Conservation (phyloP, 1,140 invertebrate genomes). For the Ridgeia piscesae region DNA sequence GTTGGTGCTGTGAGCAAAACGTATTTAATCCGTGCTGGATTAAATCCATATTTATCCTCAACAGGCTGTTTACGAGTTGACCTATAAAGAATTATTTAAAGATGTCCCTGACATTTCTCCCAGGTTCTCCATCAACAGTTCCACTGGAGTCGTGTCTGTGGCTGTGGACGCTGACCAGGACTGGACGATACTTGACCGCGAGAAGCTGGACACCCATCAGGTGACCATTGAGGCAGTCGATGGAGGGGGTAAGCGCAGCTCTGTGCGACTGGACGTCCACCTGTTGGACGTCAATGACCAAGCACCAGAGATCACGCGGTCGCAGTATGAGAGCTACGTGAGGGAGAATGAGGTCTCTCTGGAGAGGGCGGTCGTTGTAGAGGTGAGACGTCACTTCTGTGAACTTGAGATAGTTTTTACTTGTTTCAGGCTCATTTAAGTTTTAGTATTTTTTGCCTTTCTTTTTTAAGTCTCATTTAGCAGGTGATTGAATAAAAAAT, state of each 20-base stretch:
- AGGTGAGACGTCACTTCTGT: constrained; percentile 64
- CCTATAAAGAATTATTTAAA: too few species aligned
- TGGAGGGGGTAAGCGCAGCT: constrained; percentile 67
- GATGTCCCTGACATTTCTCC: neutral
- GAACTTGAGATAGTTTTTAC: too few species aligned
- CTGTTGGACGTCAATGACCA: constrained; percentile 40
- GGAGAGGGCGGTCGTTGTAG: constrained; percentile 73
- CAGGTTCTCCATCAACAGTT: constrained; percentile 78
- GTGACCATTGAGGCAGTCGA: constrained; percentile 90
- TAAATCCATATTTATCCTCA: neutral
- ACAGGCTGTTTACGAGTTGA: neutral
- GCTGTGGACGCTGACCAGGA: constrained; percentile 19
- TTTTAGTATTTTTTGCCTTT: too few species aligned
- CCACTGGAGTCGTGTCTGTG: constrained; percentile 80
- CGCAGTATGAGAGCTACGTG: constrained; percentile 79
- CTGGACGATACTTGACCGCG: constrained; percentile 71
- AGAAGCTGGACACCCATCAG: constrained; percentile 81
- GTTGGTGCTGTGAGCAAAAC: too few species aligned
- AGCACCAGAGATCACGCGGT: constrained; percentile 59
- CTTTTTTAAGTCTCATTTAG: too few species aligned
- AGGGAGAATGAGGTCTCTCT: constrained; percentile 80
- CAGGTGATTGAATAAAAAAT: too few species aligned
- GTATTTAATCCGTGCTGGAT: too few species aligned
- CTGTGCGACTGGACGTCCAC: constrained; percentile 28
- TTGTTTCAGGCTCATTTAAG: too few species aligned